Percentiles rank a stretch among this genome's conserved stretches.
These are phyloP conservation scores for Neoitamus cyanurus DNA, from an alignment of 2,888 invertebrate species.

Conservation along the genomic window DNA sequence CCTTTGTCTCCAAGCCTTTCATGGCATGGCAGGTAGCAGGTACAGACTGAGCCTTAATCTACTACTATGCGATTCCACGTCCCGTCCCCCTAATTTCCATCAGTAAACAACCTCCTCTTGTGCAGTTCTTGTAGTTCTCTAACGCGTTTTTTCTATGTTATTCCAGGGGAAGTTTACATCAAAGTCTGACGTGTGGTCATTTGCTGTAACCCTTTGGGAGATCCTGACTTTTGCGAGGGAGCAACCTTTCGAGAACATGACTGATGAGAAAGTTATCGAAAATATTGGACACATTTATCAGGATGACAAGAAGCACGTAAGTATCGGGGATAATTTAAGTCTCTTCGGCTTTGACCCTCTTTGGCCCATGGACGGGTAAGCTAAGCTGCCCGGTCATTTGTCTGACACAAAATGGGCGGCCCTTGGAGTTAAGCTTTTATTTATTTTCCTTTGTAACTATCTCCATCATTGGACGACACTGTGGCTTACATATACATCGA, in stretches of 20 bases:
- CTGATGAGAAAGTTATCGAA: conserved; percentile 84
- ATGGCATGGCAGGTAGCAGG: not conserved
- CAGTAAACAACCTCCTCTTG: not conserved
- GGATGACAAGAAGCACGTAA: conserved; percentile 77
- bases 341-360: not conserved
- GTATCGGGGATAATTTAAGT: conserved; percentile 56
- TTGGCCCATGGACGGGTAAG: not conserved
- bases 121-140: not conserved
- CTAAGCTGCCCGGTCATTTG: not conserved
- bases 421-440: not conserved
- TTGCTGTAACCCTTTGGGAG: conserved; percentile 89
- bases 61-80: conserved; percentile 2
- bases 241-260: conserved; percentile 83
- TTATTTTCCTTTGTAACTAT: not conserved
- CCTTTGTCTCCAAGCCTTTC: conserved; percentile 18
- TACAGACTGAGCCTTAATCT: not conserved
- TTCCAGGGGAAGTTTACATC: conserved; percentile 81
- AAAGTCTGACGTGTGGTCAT: conserved; percentile 90
- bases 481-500: not conserved
- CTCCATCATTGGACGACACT: not conserved
- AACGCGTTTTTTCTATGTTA: conserved; percentile 53
- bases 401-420: not conserved
- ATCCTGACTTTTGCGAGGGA: conserved; percentile 84
- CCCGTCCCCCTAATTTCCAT: not conserved
- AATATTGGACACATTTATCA: conserved; percentile 84